Conservation (phyloP, 2,888 invertebrate genomes). For the Cantharis rustica region DNA sequence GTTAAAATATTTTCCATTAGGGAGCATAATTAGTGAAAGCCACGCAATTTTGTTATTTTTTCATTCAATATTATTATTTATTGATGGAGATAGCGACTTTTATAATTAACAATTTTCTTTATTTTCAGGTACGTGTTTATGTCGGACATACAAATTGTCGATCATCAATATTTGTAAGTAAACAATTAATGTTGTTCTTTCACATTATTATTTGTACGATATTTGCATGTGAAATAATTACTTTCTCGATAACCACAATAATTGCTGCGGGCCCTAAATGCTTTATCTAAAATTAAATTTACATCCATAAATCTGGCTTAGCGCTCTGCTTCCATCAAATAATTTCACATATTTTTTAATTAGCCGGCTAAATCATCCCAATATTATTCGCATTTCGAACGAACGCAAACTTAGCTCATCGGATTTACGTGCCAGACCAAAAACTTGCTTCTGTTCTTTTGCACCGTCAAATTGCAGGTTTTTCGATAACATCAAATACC, state of each 20-base stretch:
- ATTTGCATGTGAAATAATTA: not conserved
- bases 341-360: not conserved
- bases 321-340: not conserved
- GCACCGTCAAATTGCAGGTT: not conserved
- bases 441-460: not conserved
- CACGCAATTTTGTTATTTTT: not conserved
- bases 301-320: not conserved
- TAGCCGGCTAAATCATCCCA: not conserved
- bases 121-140: not conserved
- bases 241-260: not conserved
- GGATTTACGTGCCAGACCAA: not conserved
- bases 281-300: not conserved
- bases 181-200: not conserved
- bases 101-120: not conserved
- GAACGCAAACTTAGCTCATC: not conserved
- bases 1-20: not conserved
- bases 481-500: not conserved
- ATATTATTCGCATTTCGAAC: not conserved
- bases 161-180: slow-evolving; percentile 2
- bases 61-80: not conserved
- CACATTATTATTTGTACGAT: not conserved
- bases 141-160: not conserved
- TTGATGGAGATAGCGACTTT: not conserved
- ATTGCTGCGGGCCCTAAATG: not conserved
- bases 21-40: not conserved